Conservation (phyloP, 2,797 vertebrate species). For the Gymnothorax reevesii region DNA sequence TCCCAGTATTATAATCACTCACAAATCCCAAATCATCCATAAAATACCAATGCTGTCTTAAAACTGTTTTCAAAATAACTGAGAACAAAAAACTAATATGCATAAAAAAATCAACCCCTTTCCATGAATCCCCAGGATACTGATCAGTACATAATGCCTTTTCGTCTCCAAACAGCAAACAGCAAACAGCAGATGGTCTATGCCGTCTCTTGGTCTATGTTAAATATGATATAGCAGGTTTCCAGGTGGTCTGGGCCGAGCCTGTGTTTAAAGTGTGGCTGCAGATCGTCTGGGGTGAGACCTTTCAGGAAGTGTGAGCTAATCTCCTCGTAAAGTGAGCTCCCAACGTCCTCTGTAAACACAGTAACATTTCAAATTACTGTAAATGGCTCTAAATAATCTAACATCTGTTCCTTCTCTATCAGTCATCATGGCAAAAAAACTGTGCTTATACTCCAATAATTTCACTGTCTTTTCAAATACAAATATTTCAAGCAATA, state of each 20-base stretch:
- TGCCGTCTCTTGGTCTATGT: conserved; percentile 54
- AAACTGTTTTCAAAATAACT: conserved; percentile 10
- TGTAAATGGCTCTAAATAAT: neutral
- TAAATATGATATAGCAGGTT: conserved; percentile 60
- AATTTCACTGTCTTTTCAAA: neutral
- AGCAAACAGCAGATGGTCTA: conserved; percentile 9
- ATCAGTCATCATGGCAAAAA: neutral
- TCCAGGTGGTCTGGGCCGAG: conserved; percentile 57
- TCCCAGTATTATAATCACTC: neutral
- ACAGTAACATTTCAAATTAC: conserved; percentile 20
- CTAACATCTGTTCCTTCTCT: neutral
- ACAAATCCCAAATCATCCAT: neutral
- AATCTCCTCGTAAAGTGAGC: conserved; percentile 58
- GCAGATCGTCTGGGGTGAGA: conserved; percentile 56
- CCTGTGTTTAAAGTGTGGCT: conserved; percentile 57
- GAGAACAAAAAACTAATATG: neutral
- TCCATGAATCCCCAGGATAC: neutral
- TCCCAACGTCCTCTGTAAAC: conserved; percentile 60
- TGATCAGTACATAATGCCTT: neutral
- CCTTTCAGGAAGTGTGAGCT: conserved; percentile 58
- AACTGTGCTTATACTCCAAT: neutral
- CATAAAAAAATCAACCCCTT: neutral
- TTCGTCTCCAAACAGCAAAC: neutral
- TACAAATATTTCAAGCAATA: neutral
- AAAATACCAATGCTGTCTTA: conserved; percentile 12